Evolutionary conservation across 2,888 invertebrate species (phyloP).

Genomic region (Apeira syringaria): DNA sequence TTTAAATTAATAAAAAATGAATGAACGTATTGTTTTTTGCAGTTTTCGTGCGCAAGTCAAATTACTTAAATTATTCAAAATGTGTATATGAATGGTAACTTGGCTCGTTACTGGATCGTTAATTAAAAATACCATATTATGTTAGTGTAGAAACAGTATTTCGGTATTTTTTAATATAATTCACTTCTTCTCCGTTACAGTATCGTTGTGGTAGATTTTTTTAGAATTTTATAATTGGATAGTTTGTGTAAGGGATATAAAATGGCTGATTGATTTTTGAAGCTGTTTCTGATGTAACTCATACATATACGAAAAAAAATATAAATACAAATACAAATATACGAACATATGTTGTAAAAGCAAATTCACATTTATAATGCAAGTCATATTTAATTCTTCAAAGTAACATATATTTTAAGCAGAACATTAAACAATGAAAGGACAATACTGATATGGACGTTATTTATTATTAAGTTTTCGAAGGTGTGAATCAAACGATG

Average conservation of each 20-base stretch:
- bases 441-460: no score
- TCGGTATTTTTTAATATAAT: constrained; percentile 63
- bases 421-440: no score
- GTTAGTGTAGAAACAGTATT: constrained; percentile 75
- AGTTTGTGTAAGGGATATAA: constrained; percentile 53
- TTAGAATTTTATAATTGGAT: constrained; percentile 58
- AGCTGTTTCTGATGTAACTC: no score
- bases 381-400: no score
- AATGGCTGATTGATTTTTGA: constrained; percentile 14
- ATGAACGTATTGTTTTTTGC: constrained; percentile 50
- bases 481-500: no score
- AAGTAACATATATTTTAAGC: no score
- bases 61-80: constrained; percentile 54
- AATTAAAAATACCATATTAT: constrained; percentile 54
- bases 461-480: no score
- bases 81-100: constrained; percentile 43
- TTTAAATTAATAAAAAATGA: constrained; percentile 37
- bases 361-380: neutral
- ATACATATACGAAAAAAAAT: no score
- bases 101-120: constrained; percentile 54
- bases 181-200: constrained; percentile 52
- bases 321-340: no score
- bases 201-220: constrained; percentile 59
- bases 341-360: neutral
- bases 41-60: constrained; percentile 56